Conservation (phyloP, 2,113 vertebrate species). For the Gymnorhina tibicen region DNA sequence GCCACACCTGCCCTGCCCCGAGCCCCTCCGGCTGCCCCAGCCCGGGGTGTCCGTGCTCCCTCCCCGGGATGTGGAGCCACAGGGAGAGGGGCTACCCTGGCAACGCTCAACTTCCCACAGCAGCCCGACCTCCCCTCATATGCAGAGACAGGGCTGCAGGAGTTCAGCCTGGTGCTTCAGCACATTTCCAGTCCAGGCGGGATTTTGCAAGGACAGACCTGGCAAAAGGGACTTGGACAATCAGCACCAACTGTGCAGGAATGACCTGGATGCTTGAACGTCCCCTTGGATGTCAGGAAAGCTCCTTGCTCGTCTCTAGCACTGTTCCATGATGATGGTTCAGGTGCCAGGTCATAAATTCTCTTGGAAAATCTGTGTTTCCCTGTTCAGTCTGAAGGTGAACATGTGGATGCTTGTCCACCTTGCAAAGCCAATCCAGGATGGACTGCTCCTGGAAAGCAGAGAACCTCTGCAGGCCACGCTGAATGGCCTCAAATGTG, state of each 20-base stretch:
- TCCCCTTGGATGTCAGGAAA: background rate
- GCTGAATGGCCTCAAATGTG: background rate
- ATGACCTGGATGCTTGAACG: background rate
- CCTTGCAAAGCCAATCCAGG: background rate
- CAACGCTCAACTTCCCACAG: too few relatives aligned
- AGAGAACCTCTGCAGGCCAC: background rate
- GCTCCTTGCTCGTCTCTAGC: background rate
- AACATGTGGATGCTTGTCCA: background rate
- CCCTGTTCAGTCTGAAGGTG: background rate
- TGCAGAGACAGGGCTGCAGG: background rate
- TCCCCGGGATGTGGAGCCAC: rapidly evolving
- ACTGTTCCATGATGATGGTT: background rate
- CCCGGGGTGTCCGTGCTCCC: rapidly evolving
- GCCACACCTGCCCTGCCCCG: background rate
- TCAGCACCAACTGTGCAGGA: background rate
- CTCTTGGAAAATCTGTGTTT: background rate
- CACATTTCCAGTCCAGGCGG: background rate
- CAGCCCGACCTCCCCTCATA: too few relatives aligned
- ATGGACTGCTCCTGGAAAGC: background rate
- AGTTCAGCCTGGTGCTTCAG: background rate
- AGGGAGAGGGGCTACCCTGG: background rate
- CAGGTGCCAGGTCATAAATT: background rate
- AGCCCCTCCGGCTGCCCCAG: background rate
- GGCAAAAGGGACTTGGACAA: background rate
- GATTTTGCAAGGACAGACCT: background rate